Conservation (phyloP, 2,113 vertebrate species). For the Pseudopodoces humilis region DNA sequence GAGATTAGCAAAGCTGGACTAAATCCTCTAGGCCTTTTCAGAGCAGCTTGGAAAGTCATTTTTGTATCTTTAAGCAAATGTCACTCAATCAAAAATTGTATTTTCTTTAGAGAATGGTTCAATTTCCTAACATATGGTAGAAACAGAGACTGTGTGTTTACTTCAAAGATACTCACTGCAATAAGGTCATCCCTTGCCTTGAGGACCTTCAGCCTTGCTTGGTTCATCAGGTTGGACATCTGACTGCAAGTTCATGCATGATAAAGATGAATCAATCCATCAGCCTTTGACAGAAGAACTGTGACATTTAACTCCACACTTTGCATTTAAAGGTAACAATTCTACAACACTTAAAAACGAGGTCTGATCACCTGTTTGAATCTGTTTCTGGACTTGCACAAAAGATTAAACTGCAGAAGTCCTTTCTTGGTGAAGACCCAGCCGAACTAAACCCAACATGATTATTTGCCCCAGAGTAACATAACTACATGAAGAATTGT, state of each 20-base stretch:
- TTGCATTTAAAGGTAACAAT: not conserved
- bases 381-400: not conserved
- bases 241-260: slow-evolving; percentile 76
- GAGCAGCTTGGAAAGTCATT: not conserved
- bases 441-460: not conserved
- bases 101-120: not conserved
- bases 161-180: slow-evolving; percentile 80
- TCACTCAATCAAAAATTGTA: not conserved
- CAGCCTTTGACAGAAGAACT: not conserved
- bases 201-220: slow-evolving; percentile 95
- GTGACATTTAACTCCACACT: not conserved
- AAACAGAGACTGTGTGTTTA: not conserved
- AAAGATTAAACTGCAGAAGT: not conserved
- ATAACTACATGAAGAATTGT: not conserved
- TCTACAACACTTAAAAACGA: not conserved
- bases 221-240: slow-evolving; percentile 99
- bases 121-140: not conserved
- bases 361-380: not conserved
- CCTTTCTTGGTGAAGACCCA: not conserved
- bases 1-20: not conserved
- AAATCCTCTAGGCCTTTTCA: not conserved
- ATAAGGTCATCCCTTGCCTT: slow-evolving; percentile 97
- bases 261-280: slow-evolving; percentile 16
- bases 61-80: not conserved
- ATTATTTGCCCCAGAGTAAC: not conserved